phyloP scores from a whole-genome alignment of 2,113 vertebrate species.

The Corynorhinus townsendii region DNA sequence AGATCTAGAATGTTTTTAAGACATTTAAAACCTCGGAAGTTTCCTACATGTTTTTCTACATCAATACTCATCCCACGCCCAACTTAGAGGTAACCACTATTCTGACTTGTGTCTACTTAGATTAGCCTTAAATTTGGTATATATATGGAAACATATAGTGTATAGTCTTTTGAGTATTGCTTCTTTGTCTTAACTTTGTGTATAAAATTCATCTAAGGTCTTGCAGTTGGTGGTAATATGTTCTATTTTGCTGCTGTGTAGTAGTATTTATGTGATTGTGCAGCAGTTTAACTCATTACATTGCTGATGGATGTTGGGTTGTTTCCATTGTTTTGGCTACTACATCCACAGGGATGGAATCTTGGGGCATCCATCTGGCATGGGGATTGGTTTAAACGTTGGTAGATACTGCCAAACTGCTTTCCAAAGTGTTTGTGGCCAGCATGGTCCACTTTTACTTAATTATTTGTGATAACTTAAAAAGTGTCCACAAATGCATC shows the following conservation, averaged over 20 bases:
- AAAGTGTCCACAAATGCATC: neutral
- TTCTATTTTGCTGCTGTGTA: neutral
- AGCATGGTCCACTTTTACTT: neutral
- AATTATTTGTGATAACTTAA: neutral
- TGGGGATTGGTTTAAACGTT: neutral
- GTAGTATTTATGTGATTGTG: neutral
- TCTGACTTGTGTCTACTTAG: neutral
- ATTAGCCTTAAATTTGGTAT: neutral
- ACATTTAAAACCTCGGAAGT: neutral
- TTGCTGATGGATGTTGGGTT: neutral
- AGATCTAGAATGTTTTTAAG: neutral
- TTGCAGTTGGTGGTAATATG: fast-evolving
- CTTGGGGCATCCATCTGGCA: neutral
- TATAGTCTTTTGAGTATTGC: neutral
- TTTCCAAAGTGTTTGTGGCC: neutral
- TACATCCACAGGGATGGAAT: neutral
- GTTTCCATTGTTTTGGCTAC: neutral
- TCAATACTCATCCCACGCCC: fast-evolving
- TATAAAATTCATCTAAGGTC: neutral
- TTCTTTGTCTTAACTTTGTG: neutral
- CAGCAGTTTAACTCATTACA: neutral
- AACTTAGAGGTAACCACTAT: neutral
- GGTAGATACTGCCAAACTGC: neutral
- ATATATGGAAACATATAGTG: neutral
- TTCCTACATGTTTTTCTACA: neutral